Conservation (phyloP, 2,888 invertebrate species). For the Myathropa florea region DNA sequence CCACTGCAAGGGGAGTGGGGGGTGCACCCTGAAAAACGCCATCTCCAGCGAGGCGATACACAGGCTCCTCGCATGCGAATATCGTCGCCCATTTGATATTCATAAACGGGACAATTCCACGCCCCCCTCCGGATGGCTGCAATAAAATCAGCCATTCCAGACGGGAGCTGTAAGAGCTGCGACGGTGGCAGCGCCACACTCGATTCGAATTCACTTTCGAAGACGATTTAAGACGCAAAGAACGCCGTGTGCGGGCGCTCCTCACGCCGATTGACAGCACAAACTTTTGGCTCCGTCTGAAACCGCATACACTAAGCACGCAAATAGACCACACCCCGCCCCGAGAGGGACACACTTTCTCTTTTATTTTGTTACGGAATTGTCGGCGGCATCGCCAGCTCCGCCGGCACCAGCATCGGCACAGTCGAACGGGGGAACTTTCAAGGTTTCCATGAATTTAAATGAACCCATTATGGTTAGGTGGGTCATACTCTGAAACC, state of each 20-base stretch:
- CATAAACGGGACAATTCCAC: slow-evolving; percentile 56
- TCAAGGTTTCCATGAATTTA: slow-evolving; percentile 71
- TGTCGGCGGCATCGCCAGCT: slow-evolving; percentile 7
- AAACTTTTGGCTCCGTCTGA: slow-evolving; percentile 31
- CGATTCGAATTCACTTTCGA: slow-evolving; percentile 55
- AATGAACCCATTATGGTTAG: slow-evolving; percentile 69
- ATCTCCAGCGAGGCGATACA: too few relatives aligned
- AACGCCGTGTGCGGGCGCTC: not conserved
- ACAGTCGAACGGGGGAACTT: slow-evolving; percentile 33
- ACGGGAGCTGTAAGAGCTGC: slow-evolving; percentile 13
- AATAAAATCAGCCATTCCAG: slow-evolving; percentile 51
- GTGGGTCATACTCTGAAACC: slow-evolving; percentile 62
- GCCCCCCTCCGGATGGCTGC: slow-evolving; percentile 34
- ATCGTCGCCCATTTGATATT: slow-evolving; percentile 69
- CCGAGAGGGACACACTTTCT: slow-evolving; percentile 2
- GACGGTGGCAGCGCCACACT: slow-evolving; percentile 21
- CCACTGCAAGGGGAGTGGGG: slow-evolving; percentile 2
- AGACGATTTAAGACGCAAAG: slow-evolving; percentile 26
- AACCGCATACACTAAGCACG: slow-evolving; percentile 16
- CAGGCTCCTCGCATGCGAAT: not conserved
- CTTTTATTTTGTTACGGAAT: slow-evolving; percentile 44
- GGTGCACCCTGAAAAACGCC: not conserved
- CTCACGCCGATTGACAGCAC: slow-evolving; percentile 38
- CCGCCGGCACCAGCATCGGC: not conserved
- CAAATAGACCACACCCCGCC: slow-evolving; percentile 56